Base-by-base conservation (phyloP, 92 coral and sea anemone genomes). In the Porites rus region DNA sequence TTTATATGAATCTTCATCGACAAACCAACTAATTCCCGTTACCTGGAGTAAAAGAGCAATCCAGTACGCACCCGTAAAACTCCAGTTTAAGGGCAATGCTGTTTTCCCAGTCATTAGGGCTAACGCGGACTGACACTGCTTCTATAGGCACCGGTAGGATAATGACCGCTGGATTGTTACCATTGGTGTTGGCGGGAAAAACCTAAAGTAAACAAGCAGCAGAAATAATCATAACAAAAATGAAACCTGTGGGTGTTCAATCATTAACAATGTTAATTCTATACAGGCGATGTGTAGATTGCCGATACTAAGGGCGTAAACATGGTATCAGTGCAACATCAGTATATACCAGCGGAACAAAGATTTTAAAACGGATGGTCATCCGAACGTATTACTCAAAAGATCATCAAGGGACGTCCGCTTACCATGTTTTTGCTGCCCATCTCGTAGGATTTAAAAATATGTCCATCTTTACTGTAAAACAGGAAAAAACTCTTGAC, bases 381-480 rank as follows among this genome's bases (percentile, higher is more conserved):
- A 38, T 38, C 46, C 3, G 6, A 38, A 38, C 5, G 5, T 38
- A 38, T 38, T 38, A 38, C 46, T 38, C 46, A 38, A 38, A 38
- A 38, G 46, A 38, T 38, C 46, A 38, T 38, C 6, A 3, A 38
- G 46, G 46, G 6, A 38, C 6, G 5, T 38, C 46, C 46, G 6
- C n/a, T 54, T 60, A 89, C 95, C 95, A 83, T 90, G n/a, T 51
- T 78, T 24, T 76, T 67, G 61, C 89, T 50, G 54, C 91, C 91
- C 11, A 74, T 75, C 69, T 87, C 87, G n/a, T 79, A 84, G 3
- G 88, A 68, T 10, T 59, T 87, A 92, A 92, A 93, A 24, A 59
- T 56, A 1, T 71, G 88, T 1, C 97, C 95, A 73, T 94, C 89
- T 19, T 87, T 88, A 68, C 95, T 90, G 91, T 77, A 79, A 66